phyloP scores from a whole-genome alignment of 2,113 vertebrate species.

The Cygnus buccinator region DNA sequence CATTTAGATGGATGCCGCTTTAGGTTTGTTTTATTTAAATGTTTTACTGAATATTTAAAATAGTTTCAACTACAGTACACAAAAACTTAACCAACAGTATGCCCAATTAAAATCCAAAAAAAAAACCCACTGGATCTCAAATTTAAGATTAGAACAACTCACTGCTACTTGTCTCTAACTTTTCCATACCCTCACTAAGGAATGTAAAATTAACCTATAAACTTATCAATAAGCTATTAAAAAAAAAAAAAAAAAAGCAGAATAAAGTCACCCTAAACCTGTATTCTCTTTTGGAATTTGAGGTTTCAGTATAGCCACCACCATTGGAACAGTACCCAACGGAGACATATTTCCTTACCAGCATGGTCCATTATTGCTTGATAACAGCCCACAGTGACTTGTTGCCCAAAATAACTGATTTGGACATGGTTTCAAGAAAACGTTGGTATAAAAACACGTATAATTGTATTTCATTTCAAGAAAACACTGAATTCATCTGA shows the following conservation, averaged over 20 bases:
- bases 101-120: not conserved
- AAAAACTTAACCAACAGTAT: not conserved
- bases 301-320: not conserved
- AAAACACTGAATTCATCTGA: slow-evolving; percentile 36
- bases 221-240: not conserved
- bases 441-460: not conserved
- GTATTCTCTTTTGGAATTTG: not conserved
- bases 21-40: not conserved
- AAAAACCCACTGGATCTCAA: not conserved
- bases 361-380: slow-evolving; percentile 49
- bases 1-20: not conserved
- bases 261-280: not conserved
- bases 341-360: not conserved
- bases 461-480: not conserved
- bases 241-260: not conserved
- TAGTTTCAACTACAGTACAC: not conserved
- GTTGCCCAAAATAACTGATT: not conserved
- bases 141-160: not conserved
- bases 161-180: not conserved
- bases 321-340: not conserved
- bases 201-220: not conserved
- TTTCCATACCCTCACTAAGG: not conserved
- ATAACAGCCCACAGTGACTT: slow-evolving; percentile 40
- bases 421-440: not conserved
- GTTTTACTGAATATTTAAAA: not conserved